A percentile compares a stretch with the other conserved stretches of the same genome.
phyloP scores from a whole-genome alignment of 2,797 vertebrate species.

The Pygocentrus nattereri region DNA sequence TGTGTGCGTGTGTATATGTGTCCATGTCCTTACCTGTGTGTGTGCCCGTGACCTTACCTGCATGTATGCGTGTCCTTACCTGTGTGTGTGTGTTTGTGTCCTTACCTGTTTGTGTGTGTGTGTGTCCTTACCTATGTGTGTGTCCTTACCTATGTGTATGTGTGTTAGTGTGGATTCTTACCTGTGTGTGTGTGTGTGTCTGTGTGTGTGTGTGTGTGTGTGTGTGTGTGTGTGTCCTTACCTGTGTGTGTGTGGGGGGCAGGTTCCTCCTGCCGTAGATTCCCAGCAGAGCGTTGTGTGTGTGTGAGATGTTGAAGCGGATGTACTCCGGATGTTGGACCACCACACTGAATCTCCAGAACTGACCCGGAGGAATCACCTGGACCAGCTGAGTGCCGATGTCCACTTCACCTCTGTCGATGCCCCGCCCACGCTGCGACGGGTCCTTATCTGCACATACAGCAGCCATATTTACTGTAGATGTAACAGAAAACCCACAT shows the following conservation, averaged over 20 bases:
- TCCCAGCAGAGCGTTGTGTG: conserved; percentile 85
- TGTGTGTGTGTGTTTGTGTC: no score
- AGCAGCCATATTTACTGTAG: neutral
- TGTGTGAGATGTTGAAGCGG: conserved; percentile 88
- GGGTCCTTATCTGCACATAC: conserved; percentile 67
- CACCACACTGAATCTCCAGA: conserved; percentile 96
- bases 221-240: conserved; percentile 59
- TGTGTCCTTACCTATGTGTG: no score
- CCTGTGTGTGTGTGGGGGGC: conserved; percentile 90
- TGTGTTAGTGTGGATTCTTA: no score
- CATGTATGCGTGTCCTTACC: no score
- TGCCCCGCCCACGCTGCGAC: conserved; percentile 91
- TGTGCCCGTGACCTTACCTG: no score
- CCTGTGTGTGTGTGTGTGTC: neutral
- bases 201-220: neutral
- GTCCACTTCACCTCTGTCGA: conserved; percentile 94
- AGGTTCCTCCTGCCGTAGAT: conserved; percentile 90
- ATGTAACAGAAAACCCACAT: no score
- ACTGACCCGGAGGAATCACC: conserved; percentile 92
- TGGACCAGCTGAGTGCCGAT: conserved; percentile 93
- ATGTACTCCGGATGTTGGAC: conserved; percentile 87
- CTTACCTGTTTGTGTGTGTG: no score
- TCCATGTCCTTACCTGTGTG: no score
- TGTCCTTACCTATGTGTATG: no score
- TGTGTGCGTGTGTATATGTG: no score